Conservation (phyloP, 2,113 vertebrate species). For the Protobothrops flavoviridis region DNA sequence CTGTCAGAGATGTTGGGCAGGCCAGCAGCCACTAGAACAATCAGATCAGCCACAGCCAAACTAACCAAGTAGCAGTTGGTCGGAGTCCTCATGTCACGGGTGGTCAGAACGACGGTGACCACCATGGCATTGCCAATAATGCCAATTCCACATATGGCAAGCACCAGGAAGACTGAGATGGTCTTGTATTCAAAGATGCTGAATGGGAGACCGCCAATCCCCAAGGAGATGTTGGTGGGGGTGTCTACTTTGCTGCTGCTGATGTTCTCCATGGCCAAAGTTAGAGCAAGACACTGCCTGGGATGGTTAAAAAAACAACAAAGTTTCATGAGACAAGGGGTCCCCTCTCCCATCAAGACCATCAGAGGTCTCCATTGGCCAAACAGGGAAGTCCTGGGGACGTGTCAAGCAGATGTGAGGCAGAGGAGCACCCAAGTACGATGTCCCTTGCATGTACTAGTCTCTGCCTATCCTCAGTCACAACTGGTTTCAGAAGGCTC, state of each 20-base stretch:
- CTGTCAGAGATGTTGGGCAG: conserved; percentile 78
- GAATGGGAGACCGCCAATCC: conserved; percentile 31
- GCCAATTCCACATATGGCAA: conserved; percentile 73
- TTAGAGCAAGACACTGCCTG: no score
- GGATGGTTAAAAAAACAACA: background rate
- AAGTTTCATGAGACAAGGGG: background rate
- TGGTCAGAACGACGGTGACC: conserved; percentile 78
- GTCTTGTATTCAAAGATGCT: conserved; percentile 74
- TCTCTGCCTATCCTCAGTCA: background rate
- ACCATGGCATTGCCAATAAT: conserved; percentile 83
- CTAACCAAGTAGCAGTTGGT: conserved; percentile 84
- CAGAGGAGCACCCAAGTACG: background rate
- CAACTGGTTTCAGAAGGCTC: background rate
- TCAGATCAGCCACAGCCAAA: conserved; percentile 78
- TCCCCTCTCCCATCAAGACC: background rate
- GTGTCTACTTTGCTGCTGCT: conserved; percentile 59
- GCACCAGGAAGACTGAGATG: conserved; percentile 74
- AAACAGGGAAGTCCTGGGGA: no score
- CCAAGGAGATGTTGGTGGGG: conserved; percentile 72
- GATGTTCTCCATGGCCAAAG: conserved; percentile 59
- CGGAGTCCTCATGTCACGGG: conserved; percentile 75
- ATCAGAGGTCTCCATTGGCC: background rate
- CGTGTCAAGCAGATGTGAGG: background rate
- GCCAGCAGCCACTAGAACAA: conserved; percentile 75
- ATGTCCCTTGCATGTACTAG: background rate